phyloP scores from a whole-genome alignment of 2,113 vertebrate species.

The Catharus bicknelli region DNA sequence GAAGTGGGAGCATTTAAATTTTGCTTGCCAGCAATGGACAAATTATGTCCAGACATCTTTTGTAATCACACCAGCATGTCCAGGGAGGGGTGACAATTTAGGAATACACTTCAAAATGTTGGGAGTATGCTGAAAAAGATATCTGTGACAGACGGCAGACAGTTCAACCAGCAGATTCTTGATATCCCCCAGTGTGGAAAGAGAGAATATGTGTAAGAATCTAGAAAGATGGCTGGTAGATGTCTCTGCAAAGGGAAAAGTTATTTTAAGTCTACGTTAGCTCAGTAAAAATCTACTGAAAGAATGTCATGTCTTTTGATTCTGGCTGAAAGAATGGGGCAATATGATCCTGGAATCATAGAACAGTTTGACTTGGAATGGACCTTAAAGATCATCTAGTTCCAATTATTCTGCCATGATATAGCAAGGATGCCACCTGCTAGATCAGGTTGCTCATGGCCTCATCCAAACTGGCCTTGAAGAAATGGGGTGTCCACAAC shows the following conservation, averaged over 20 bases:
- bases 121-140: not conserved
- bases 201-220: not conserved
- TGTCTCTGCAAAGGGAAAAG: not conserved
- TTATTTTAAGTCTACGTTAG: not conserved
- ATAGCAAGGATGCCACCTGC: not conserved
- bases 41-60: not conserved
- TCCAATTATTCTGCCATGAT: not conserved
- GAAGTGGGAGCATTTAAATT: rapidly evolving
- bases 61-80: not conserved
- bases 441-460: not conserved
- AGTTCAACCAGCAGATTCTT: not conserved
- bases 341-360: not conserved
- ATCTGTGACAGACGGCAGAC: not conserved
- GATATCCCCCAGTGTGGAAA: not conserved
- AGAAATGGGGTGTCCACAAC: not conserved
- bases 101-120: not conserved
- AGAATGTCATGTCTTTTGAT: not conserved
- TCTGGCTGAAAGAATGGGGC: not conserved
- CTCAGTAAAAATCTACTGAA: not conserved
- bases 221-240: not conserved
- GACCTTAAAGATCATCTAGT: not conserved
- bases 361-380: not conserved
- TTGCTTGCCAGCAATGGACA: not conserved
- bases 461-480: not conserved
- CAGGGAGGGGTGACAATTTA: not conserved